Base-by-base conservation (phyloP, 2,888 invertebrate genomes). In the Orchesellides sinensis region DNA sequence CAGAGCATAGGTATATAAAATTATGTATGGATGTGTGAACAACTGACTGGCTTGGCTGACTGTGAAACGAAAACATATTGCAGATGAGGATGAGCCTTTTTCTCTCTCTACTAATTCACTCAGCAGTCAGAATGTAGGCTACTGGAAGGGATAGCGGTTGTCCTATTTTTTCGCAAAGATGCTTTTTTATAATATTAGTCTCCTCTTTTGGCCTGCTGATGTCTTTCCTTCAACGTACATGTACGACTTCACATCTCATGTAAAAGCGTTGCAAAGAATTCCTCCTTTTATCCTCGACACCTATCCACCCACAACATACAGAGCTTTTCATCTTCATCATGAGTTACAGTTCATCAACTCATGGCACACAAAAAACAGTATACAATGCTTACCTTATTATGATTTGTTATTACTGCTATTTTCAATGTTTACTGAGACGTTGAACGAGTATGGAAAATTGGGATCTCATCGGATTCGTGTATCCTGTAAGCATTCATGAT, bases 71-170 rank as follows among this genome's bases (percentile, higher is more conserved):
- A 27, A 69, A 32, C 54, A 27, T 47, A 68, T 69, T 69, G 35
- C 56, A 45, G 59, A 59, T 72, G 66, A 66, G 23, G n/a, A 6
- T 21, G 2, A 5, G 6, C n/a, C 29, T 32, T 17, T 25, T 19
- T n/a, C 63, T 10, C 21, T 29, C 69, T 52, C 45, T 61, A n/a
- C 25, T 32, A 17, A 49, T 25, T 66, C 49, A 49, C 32, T 52
- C 54, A 52, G n/a, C 49, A 65, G 27, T 14, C 40, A 54, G 75
- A 84, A 86, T 84, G 85, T 87, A 84, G 86, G 86, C 77, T 86
- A 87, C 87, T 87, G 87, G 88, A 88, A 87, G 86, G 88, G 83
- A 88, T 88, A 87, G 87, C 87, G 87, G 87, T 87, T 87, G 87
- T 73, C 87, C 88, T 84, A 88, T 88, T 85, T 87, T 73, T 19